Percentiles rank a stretch among this genome's conserved stretches.
Conservation (phyloP, 2,113 vertebrate genomes). For the Misgurnus anguillicaudatus region DNA sequence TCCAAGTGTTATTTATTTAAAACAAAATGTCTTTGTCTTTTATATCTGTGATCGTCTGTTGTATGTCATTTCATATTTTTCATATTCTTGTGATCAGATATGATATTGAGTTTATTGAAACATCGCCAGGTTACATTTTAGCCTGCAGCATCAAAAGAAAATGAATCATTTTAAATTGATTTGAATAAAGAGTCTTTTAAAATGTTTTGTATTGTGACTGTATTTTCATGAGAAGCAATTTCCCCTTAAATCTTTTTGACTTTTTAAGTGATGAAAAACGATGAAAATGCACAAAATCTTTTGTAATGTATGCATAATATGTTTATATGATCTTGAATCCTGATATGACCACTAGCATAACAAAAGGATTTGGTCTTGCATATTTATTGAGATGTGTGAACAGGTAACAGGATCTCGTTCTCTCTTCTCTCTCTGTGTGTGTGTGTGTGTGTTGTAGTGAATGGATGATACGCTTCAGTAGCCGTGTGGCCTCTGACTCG, state of each 20-base stretch:
- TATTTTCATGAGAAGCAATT: no score
- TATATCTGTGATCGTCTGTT: slow-evolving; percentile 16
- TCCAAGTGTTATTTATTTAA: slow-evolving; percentile 36
- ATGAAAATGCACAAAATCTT: no score
- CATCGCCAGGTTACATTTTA: no score
- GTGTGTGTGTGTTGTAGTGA: background rate
- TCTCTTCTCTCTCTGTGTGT: no score
- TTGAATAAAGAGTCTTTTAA: no score
- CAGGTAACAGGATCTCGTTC: background rate
- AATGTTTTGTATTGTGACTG: no score
- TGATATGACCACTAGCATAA: background rate
- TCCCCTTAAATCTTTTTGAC: no score
- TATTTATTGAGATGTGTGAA: background rate
- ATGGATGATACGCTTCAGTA: background rate
- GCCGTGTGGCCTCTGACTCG: background rate
- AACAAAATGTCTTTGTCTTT: slow-evolving; percentile 18
- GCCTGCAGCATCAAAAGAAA: background rate
- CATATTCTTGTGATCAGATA: slow-evolving; percentile 1
- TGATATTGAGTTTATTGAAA: background rate
- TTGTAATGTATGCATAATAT: no score
- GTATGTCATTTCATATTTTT: slow-evolving; percentile 1
- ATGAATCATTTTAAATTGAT: no score
- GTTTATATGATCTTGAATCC: no score
- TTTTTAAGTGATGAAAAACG: no score
- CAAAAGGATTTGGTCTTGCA: background rate